A percentile compares a stretch with the other conserved stretches of the same genome.
phyloP scores from a whole-genome alignment of 2,888 invertebrate genomes.

The Sphaerophoria rueppellii region DNA sequence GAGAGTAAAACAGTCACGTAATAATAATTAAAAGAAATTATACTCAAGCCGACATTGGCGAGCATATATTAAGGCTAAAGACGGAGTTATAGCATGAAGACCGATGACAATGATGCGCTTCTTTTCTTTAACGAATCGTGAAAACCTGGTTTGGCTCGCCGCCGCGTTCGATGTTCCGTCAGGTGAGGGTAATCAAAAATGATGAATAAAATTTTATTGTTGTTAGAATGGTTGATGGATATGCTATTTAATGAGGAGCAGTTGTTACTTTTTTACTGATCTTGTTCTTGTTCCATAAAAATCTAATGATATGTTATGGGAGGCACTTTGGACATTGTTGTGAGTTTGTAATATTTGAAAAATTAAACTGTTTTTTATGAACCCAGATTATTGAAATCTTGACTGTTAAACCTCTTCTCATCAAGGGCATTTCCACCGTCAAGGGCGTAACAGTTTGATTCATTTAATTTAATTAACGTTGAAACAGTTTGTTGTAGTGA shows the following conservation, averaged over 20 bases:
- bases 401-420: too few species aligned
- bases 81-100: slow-evolving; percentile 11
- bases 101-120: neutral
- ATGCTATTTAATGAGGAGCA: slow-evolving; percentile 51
- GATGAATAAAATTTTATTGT: slow-evolving; percentile 61
- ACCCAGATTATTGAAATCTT: too few species aligned
- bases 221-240: slow-evolving; percentile 57
- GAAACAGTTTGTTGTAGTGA: too few species aligned
- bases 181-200: slow-evolving; percentile 51
- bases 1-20: slow-evolving; percentile 71
- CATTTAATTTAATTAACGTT: too few species aligned
- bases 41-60: slow-evolving; percentile 42
- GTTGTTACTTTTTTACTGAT: slow-evolving; percentile 2
- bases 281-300: neutral
- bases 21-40: slow-evolving; percentile 73
- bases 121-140: neutral
- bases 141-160: slow-evolving; percentile 32
- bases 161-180: slow-evolving; percentile 46
- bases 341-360: too few species aligned
- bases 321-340: neutral
- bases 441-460: too few species aligned
- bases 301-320: neutral
- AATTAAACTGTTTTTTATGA: too few species aligned
- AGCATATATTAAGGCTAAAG: slow-evolving; percentile 41
- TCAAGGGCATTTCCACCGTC: too few species aligned